Conservation (phyloP, 2,888 invertebrate species). For the Chymomyza amoena region DNA sequence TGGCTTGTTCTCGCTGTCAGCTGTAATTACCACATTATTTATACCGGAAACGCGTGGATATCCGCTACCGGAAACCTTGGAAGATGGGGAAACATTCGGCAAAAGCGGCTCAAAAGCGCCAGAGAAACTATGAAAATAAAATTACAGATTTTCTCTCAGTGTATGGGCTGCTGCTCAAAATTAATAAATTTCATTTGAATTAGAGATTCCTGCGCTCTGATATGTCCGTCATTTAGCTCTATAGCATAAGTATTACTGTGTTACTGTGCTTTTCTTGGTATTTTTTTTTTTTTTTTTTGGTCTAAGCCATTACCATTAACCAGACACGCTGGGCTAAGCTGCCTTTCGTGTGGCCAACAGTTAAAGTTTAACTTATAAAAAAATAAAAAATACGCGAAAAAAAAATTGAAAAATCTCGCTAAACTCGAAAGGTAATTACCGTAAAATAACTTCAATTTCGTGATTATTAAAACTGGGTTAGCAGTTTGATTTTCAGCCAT, state of each 20-base stretch:
- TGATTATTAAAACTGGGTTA: conserved; percentile 72
- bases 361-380: conserved; percentile 4
- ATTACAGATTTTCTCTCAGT: not conserved
- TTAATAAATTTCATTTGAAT: conserved; percentile 45
- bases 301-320: not conserved
- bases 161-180: conserved; percentile 13
- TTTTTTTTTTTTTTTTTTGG: not conserved
- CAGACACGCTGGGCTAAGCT: not conserved
- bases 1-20: conserved; percentile 84
- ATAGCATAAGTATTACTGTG: not conserved
- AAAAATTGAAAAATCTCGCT: conserved; percentile 42
- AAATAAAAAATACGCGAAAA: conserved; percentile 12
- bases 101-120: conserved; percentile 46
- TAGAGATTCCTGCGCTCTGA: conserved; percentile 48
- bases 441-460: conserved; percentile 65
- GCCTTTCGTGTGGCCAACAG: conserved; percentile 23
- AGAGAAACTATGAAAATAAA: conserved; percentile 6
- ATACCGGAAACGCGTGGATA: conserved; percentile 82
- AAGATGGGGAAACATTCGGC: conserved; percentile 86
- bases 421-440: conserved; percentile 68
- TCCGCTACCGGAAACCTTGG: conserved; percentile 88
- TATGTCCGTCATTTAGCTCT: conserved; percentile 47
- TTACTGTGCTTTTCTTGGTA: not conserved
- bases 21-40: conserved; percentile 83
- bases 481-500: conserved; percentile 26